These are phyloP conservation scores for Bruchidius siliquastri DNA, from an alignment of 2,888 invertebrate genomes.

Conservation along the genomic window DNA sequence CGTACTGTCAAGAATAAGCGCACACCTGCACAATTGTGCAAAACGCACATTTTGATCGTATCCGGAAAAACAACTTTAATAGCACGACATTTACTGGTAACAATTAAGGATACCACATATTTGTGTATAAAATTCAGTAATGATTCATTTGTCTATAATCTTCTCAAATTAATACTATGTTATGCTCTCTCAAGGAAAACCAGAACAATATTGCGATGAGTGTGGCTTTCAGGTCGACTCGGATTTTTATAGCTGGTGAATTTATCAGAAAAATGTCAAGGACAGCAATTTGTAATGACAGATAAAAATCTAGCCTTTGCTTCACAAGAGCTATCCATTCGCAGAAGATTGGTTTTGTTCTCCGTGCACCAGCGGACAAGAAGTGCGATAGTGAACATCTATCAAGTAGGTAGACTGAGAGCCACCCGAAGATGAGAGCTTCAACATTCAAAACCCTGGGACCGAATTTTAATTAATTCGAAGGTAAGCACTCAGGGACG, in stretches of 20 bases:
- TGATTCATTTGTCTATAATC: neutral
- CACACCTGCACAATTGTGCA: too few relatives aligned
- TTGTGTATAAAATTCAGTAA: neutral
- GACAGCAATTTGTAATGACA: neutral
- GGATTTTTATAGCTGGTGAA: neutral
- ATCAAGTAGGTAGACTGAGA: neutral
- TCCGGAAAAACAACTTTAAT: neutral
- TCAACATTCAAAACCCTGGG: neutral
- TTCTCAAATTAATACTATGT: neutral
- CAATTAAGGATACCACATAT: neutral
- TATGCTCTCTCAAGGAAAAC: neutral
- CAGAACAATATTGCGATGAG: neutral
- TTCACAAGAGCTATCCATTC: neutral
- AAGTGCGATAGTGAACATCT: neutral
- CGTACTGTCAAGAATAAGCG: too few relatives aligned
- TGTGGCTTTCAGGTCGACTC: neutral
- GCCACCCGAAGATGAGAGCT: neutral
- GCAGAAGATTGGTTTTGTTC: neutral
- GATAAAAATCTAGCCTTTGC: neutral
- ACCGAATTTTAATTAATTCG: too few relatives aligned
- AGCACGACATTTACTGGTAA: neutral
- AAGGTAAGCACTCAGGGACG: too few relatives aligned
- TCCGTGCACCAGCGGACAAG: neutral
- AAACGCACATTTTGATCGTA: neutral
- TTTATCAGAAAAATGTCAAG: neutral